A percentile compares a stretch with the other conserved stretches of the same genome.
Conservation (phyloP, 2,888 invertebrate species). For the Apamea monoglypha region DNA sequence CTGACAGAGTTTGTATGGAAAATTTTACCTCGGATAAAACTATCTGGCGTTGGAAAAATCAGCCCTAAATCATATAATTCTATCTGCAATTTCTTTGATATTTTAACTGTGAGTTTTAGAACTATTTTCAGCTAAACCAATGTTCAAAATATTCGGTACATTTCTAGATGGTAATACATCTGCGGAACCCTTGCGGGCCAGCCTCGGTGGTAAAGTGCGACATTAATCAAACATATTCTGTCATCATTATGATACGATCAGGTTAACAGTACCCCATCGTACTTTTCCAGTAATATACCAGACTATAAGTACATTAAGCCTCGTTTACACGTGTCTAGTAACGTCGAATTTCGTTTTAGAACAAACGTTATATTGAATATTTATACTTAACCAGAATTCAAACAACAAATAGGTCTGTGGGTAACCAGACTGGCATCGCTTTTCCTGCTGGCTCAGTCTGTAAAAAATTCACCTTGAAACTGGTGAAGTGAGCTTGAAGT, state of each 20-base stretch:
- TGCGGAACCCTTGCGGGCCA: neutral
- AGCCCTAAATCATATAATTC: neutral
- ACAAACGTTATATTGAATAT: neutral
- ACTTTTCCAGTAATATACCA: slow-evolving; percentile 37
- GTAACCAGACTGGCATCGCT: neutral
- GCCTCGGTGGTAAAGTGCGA: slow-evolving; percentile 26
- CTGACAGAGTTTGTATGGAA: too few relatives aligned
- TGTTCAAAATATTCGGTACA: neutral
- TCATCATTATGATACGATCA: slow-evolving; percentile 61
- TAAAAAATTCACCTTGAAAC: neutral
- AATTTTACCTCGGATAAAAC: too few relatives aligned
- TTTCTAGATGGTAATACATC: neutral
- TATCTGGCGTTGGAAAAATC: too few relatives aligned
- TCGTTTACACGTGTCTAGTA: slow-evolving; percentile 1
- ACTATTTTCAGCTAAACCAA: neutral
- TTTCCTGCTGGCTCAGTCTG: neutral
- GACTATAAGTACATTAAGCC: neutral
- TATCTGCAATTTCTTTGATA: neutral
- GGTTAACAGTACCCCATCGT: slow-evolving; percentile 36
- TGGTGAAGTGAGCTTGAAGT: neutral
- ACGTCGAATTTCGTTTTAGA: neutral
- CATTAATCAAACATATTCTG: slow-evolving; percentile 59
- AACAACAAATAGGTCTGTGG: neutral
- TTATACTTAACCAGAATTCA: neutral
- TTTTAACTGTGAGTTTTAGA: neutral